A percentile compares a stretch with the other conserved stretches of the same genome.
phyloP scores from a whole-genome alignment of 2,888 invertebrate genomes.

The Drosophila dives region DNA sequence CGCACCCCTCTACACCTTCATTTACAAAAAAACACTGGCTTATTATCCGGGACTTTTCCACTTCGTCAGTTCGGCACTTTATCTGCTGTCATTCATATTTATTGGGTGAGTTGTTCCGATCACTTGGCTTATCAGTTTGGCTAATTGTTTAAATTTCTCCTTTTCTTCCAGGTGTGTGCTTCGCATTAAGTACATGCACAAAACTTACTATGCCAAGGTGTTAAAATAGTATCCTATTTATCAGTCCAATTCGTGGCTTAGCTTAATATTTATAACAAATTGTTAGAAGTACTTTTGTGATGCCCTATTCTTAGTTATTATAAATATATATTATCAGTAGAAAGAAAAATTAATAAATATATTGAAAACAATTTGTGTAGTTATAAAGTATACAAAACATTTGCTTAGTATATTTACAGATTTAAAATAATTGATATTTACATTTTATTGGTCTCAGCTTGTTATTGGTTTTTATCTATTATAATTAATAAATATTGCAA shows the following conservation, averaged over 20 bases:
- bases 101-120: conserved; percentile 70
- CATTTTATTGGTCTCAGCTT: conserved; percentile 31
- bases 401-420: background rate
- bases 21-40: conserved; percentile 87
- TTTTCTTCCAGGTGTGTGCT: conserved; percentile 69
- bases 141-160: conserved; percentile 17
- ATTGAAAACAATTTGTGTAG: background rate
- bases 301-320: conserved; percentile 16
- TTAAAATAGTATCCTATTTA: conserved; percentile 63
- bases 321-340: conserved; percentile 39
- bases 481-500: conserved; percentile 1
- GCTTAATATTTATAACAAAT: conserved; percentile 44
- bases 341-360: conserved; percentile 22
- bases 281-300: conserved; percentile 44
- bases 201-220: conserved; percentile 75
- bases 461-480: background rate
- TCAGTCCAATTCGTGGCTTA: conserved; percentile 13
- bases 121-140: background rate
- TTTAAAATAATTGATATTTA: conserved; percentile 14
- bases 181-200: conserved; percentile 75
- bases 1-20: conserved; percentile 87
- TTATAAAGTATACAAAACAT: background rate
- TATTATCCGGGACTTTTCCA: conserved; percentile 87
- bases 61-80: conserved; percentile 86
- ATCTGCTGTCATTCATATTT: conserved; percentile 76